These are phyloP conservation scores for Salvator merianae DNA, from an alignment of 2,113 vertebrate genomes.

Conservation along the genomic window DNA sequence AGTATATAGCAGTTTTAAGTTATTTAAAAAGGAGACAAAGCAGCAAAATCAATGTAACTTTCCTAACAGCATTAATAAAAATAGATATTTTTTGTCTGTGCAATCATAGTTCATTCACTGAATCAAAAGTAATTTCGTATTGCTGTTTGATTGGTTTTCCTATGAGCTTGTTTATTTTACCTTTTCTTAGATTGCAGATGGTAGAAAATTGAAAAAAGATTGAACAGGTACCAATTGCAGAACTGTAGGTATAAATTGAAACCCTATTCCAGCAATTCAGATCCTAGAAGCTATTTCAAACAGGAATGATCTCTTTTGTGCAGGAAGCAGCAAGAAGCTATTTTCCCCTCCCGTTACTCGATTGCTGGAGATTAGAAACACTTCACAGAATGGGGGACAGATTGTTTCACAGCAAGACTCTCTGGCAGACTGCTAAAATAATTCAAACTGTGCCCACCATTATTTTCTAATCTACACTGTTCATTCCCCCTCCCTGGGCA, in stretches of 20 bases:
- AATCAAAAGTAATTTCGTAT: not conserved
- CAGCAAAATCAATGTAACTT: not conserved
- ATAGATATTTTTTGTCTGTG: not conserved
- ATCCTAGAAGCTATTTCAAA: not conserved
- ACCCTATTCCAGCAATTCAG: not conserved
- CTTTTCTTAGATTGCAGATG: not conserved
- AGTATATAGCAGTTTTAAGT: not conserved
- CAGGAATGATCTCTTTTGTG: not conserved
- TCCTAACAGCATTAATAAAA: not conserved
- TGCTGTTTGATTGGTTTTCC: not conserved
- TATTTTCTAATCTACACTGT: not conserved
- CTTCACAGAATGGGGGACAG: not conserved
- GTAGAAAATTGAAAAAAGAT: not conserved
- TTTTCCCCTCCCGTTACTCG: not conserved
- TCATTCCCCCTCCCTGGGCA: not conserved
- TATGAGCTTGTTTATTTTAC: not conserved
- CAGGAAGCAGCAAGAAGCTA: not conserved
- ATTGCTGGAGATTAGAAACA: not conserved
- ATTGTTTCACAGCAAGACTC: not conserved
- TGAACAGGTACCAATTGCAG: not conserved
- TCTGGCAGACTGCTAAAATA: not conserved
- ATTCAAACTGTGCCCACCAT: not conserved
- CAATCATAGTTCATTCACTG: not conserved
- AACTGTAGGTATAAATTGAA: not conserved
- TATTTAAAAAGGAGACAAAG: no score